Base-by-base conservation (phyloP, 1,140 invertebrate genomes). In the Stenopsyche tienmushanensis region DNA sequence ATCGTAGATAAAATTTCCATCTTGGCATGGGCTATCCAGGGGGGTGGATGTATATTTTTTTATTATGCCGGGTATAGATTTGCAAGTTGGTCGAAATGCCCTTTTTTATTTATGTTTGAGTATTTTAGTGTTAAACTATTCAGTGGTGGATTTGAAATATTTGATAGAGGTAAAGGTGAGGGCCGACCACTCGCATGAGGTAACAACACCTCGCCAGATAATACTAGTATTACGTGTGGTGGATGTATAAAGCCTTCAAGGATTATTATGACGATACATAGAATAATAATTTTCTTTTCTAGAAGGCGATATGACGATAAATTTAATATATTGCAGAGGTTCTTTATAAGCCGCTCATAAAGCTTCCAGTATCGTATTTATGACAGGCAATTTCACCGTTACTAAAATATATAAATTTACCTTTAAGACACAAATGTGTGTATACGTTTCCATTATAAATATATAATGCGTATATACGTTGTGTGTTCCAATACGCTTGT, bases 261-360 rank as follows among this genome's bases (percentile, higher is more conserved):
- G 62, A 65, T 65, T 65, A 65, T 65, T 65, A 65, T 54, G 53
- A 57, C 63, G 63, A 65, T 65, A 55, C 53, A 65, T 58, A 42
- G 63, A 65, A 65, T 65, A 65, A 65, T 65, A 65, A 65, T 65
- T 57, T 57, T 55, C 44, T 47, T 57, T 49, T 42, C 23, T 3
- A 29, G 29, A 44, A 55, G 62, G 62, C 29, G 62, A 57, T 55
- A 65, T 24, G 53, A 55, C 63, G 63, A 65, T 65, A 65, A 65
- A 65, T 65, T 58, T 65, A 65, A 65, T 65, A 65, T 65, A 65
- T 65, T 57, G 53, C 63, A 3, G 24, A 58, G 53, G 53, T 47
- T 65, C 39, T 65, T 65, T 55, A 65, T 41, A 45, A 65, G 44
- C 34, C 53, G 26, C 21, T 59, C 41, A 52, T 45, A 65, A 65